phyloP scores from a whole-genome alignment of 1,140 invertebrate species.

The Solen grandis region DNA sequence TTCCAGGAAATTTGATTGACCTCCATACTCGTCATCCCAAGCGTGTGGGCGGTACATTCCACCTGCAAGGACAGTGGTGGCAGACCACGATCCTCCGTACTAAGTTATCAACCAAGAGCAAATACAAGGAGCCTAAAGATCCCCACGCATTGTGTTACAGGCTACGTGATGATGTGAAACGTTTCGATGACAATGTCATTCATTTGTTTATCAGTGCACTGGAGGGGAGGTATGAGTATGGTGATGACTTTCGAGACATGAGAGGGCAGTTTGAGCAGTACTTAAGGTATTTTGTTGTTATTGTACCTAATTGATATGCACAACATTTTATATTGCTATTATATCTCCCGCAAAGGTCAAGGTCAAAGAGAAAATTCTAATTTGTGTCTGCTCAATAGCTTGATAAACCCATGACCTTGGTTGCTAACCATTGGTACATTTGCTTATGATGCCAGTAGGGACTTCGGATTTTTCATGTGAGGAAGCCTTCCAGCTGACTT shows the following conservation, averaged over 20 bases:
- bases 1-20: slow-evolving; percentile 52
- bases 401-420: too few species aligned
- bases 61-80: slow-evolving; percentile 69
- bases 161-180: slow-evolving; percentile 52
- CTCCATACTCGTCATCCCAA: slow-evolving; percentile 14
- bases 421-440: too few species aligned
- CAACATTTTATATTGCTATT: too few species aligned
- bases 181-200: not conserved
- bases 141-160: slow-evolving; percentile 45
- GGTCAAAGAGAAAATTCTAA: too few species aligned
- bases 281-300: not conserved
- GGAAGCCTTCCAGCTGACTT: too few species aligned
- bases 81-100: slow-evolving; percentile 58
- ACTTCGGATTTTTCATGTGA: too few species aligned
- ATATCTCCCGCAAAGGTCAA: too few species aligned
- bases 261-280: not conserved
- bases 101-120: slow-evolving; percentile 1
- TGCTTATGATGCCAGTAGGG: too few species aligned
- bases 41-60: slow-evolving; percentile 58
- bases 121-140: slow-evolving; percentile 49
- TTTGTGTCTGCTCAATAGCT: too few species aligned
- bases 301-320: too few species aligned
- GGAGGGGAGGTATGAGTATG: not conserved
- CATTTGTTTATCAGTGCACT: not conserved
- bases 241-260: not conserved